Percentiles rank a stretch among this genome's conserved stretches.
Evolutionary conservation across 1,140 invertebrate genomes (phyloP).

Genomic region (Drosophila lowei): DNA sequence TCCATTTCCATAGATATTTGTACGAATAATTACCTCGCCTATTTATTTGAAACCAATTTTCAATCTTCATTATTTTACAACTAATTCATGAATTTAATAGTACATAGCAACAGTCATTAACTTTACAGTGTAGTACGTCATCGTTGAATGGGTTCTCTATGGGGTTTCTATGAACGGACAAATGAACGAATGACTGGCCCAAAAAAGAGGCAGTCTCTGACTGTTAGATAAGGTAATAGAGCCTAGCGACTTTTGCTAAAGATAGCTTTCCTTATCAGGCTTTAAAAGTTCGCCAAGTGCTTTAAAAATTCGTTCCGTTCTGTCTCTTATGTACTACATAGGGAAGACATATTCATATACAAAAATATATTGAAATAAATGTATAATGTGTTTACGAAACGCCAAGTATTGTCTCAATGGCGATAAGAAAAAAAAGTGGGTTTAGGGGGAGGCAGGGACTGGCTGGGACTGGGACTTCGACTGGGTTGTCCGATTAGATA

Average conservation of each 20-base stretch:
- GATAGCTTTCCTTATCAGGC: slow-evolving; percentile 62
- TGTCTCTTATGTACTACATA: slow-evolving; percentile 26
- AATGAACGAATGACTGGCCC: neutral
- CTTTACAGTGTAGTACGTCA: slow-evolving; percentile 28
- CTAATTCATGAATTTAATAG: neutral
- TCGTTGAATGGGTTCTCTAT: slow-evolving; percentile 20
- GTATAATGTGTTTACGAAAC: too few relatives aligned
- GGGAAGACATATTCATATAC: neutral
- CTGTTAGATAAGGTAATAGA: slow-evolving; percentile 59
- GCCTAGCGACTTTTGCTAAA: slow-evolving; percentile 16
- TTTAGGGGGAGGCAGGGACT: too few relatives aligned
- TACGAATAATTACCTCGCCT: neutral
- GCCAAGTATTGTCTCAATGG: too few relatives aligned
- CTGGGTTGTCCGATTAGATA: too few relatives aligned
- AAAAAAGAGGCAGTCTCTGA: slow-evolving; percentile 9
- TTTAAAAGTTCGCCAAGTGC: slow-evolving; percentile 70
- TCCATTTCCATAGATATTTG: neutral
- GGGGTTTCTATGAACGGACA: slow-evolving; percentile 47
- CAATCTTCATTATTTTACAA: slow-evolving; percentile 2
- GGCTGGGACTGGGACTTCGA: too few relatives aligned
- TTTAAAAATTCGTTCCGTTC: slow-evolving; percentile 44
- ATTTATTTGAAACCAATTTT: neutral
- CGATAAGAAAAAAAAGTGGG: slow-evolving; percentile 15
- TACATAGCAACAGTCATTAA: slow-evolving; percentile 44
- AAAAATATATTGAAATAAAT: slow-evolving; percentile 1